phyloP scores from a whole-genome alignment of 2,888 invertebrate genomes.

The Seira musarum region DNA sequence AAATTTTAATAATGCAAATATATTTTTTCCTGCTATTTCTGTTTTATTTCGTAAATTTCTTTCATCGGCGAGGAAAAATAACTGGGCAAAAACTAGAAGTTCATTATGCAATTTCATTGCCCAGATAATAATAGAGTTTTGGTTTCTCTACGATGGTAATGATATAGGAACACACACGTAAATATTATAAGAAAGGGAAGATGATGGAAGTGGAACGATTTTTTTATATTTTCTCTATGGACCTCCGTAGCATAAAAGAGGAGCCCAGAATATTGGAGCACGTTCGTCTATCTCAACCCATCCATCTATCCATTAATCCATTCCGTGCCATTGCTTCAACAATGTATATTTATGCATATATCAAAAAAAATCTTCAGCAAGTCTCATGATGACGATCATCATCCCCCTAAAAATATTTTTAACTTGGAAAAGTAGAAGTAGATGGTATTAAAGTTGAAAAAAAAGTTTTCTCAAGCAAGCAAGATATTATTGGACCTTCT shows the following conservation, averaged over 20 bases:
- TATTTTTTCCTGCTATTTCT: too few relatives aligned
- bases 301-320: constrained; percentile 52
- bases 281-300: constrained; percentile 36
- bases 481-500: background rate
- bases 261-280: constrained; percentile 25
- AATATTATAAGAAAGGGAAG: background rate
- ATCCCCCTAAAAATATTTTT: background rate
- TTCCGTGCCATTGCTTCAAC: constrained; percentile 51
- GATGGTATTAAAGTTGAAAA: background rate
- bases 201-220: background rate
- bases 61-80: too few relatives aligned
- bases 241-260: background rate
- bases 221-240: background rate
- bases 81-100: constrained; percentile 40
- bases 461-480: background rate
- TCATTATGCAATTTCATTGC: constrained; percentile 60
- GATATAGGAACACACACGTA: constrained; percentile 54
- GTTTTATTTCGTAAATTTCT: too few relatives aligned
- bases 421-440: background rate
- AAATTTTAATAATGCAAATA: too few relatives aligned
- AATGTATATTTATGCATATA: constrained; percentile 29
- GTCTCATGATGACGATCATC: background rate
- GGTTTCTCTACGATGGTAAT: constrained; percentile 12
- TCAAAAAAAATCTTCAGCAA: background rate
- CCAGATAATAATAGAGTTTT: constrained; percentile 59